Percentiles rank a stretch among this genome's conserved stretches.
Evolutionary conservation across 2,797 vertebrate genomes (phyloP).

Genomic region (Poeciliopsis infans): DNA sequence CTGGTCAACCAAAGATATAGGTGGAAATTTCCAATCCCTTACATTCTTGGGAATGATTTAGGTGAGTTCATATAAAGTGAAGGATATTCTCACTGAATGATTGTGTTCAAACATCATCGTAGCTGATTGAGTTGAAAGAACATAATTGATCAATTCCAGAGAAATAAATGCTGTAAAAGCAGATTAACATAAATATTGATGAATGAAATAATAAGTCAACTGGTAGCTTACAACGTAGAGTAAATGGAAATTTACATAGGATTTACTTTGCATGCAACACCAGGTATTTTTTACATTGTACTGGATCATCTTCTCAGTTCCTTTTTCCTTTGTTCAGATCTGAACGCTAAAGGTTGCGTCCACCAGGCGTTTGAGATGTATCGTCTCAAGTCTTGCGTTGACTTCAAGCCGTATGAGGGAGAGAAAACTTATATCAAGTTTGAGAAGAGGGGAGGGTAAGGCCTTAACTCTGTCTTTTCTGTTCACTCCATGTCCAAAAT

Average conservation of each 20-base stretch:
- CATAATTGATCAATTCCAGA: not conserved
- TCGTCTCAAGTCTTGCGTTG: conserved; percentile 90
- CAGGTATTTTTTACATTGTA: not conserved
- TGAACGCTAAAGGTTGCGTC: conserved; percentile 88
- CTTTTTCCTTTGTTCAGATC: conserved; percentile 58
- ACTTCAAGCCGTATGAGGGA: conserved; percentile 94
- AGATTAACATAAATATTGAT: not conserved
- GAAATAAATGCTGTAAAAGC: not conserved
- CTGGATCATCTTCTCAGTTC: not conserved
- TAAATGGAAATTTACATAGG: not conserved
- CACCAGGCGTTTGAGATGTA: conserved; percentile 92
- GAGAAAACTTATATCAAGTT: conserved; percentile 88
- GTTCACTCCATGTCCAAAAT: not conserved
- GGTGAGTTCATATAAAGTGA: conserved; percentile 76
- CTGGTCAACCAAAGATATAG: conserved; percentile 77
- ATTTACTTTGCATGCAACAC: not conserved
- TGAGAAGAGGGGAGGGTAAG: conserved; percentile 85
- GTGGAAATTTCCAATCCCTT: conserved; percentile 91
- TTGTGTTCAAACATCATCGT: not conserved
- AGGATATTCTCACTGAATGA: not conserved
- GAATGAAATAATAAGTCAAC: not conserved
- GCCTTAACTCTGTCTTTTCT: not conserved
- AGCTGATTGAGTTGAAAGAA: not conserved
- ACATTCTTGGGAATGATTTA: conserved; percentile 89
- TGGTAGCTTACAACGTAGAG: not conserved